Evolutionary conservation across 2,888 invertebrate genomes (phyloP), one percentile per base, ranked within the genome.

Genomic region (Netelia inedita): DNA sequence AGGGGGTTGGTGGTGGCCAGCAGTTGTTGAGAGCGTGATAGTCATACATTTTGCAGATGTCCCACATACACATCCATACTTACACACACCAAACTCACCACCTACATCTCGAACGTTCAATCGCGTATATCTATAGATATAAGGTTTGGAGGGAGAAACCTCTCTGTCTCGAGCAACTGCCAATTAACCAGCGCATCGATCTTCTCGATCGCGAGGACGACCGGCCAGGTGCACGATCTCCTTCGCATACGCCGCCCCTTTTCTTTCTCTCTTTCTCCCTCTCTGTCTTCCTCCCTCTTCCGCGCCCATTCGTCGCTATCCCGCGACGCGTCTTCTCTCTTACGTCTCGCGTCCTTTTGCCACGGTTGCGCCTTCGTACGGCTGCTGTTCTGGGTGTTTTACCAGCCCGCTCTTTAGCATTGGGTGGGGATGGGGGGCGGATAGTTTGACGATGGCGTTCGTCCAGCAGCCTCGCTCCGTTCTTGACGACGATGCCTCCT

Each of bases 121-220:
- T 3, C 53, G 9, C 65, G 43, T 55, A 21, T 43, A 41, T 28
- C 50, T 63, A 68, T 41, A 19, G 46, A 9, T 68, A 65, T 53
- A 53, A 43, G 21, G 57, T 10, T 35, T 35, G 74, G 71, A 57
- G 81, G 69, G 65, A 68, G 69, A 82, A 66, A 80, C 53, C 69
- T 74, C 73, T 28, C 3, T 63, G 72, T 72, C 72, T 81, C 73
- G 72, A 82, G 80, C 85, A 85, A 88, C 87, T 88, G 90, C 88
- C 91, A 91, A 91, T 91, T 91, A 91, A 91, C 88, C 85, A 76
- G 85, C 83, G 78, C 87, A 91, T 91, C 89, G 88, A 91, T 91
- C 91, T 90, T 90, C 66, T 57, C 68, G 84, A 86, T 86, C 82
- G 85, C 86, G 78, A 85, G 78, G 84, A 85, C 80, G 79, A 74